Evolutionary conservation across 2,797 vertebrate genomes (phyloP).

Genomic region (Lepus oiostolus): DNA sequence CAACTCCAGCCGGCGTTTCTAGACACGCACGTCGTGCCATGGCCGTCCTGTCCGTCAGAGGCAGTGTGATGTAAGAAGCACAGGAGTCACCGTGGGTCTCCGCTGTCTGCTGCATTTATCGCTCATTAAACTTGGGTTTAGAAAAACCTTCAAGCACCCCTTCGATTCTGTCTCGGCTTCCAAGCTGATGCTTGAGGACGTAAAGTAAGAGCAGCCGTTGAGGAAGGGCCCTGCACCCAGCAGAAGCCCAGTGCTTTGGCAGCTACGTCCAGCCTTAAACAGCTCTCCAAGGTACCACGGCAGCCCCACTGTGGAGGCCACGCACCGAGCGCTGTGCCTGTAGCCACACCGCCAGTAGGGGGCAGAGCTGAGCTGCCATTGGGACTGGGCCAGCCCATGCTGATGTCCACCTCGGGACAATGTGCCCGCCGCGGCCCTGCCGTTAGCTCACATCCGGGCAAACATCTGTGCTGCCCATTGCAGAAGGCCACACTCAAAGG

Average conservation of each 20-base stretch:
- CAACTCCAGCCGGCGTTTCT: neutral
- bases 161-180: neutral
- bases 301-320: neutral
- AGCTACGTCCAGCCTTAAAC: neutral
- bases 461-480: accelerated
- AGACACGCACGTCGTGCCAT: accelerated
- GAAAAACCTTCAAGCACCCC: neutral
- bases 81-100: neutral
- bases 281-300: accelerated
- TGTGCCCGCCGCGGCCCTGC: neutral
- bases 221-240: no score
- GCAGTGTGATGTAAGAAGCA: neutral
- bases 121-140: neutral
- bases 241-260: accelerated
- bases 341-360: neutral
- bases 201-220: neutral
- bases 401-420: no score
- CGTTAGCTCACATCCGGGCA: neutral
- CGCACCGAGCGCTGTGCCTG: no score
- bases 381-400: accelerated
- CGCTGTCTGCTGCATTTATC: neutral
- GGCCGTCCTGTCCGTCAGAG: neutral
- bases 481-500: neutral
- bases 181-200: neutral
- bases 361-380: neutral